These are phyloP conservation scores for Sclerurus mexicanus DNA, from an alignment of 2,113 vertebrate genomes.

Conservation along the genomic window DNA sequence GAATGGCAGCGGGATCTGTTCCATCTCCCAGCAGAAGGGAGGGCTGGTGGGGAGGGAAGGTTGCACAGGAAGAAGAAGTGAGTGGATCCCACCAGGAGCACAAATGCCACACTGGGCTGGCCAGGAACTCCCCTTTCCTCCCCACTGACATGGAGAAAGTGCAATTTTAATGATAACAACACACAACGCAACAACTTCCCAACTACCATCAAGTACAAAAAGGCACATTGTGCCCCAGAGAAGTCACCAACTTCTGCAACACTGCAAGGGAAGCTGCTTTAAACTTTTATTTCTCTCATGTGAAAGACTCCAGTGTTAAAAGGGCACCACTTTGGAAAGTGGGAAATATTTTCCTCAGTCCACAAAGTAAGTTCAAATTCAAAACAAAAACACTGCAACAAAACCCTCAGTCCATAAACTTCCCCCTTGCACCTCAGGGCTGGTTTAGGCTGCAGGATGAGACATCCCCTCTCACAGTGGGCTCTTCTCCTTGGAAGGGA, in stretches of 20 bases:
- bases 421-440: background rate
- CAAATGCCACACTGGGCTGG: fast-evolving
- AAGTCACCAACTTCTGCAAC: background rate
- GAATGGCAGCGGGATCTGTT: background rate
- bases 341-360: background rate
- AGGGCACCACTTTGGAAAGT: background rate
- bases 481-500: background rate
- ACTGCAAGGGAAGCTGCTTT: background rate
- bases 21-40: background rate
- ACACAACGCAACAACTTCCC: background rate
- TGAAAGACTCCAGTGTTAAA: background rate
- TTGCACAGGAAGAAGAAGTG: background rate
- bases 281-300: fast-evolving
- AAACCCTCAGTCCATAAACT: fast-evolving
- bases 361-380: background rate
- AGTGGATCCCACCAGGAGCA: background rate
- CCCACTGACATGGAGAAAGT: background rate
- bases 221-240: background rate
- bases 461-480: fast-evolving
- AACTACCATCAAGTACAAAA: fast-evolving
- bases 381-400: background rate
- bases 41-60: background rate
- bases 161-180: background rate
- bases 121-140: background rate
- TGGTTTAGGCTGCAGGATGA: background rate